Evolutionary conservation across 35 echinoderm and acorn worm genomes (phyloP).

Genomic region (Chiridota heheva): DNA sequence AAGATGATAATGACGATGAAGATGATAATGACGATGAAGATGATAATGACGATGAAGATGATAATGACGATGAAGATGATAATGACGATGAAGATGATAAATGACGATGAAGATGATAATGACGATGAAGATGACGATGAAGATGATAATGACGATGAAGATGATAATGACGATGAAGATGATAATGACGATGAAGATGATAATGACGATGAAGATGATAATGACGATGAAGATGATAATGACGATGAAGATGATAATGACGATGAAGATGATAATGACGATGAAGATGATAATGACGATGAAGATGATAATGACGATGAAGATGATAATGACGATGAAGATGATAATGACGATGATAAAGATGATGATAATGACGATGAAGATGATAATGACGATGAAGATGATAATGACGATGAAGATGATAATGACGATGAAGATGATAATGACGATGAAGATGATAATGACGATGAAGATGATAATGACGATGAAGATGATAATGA

Average conservation of each 20-base stretch:
- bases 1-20: slow-evolving; percentile 1
- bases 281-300: not conserved
- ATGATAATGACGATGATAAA: no score
- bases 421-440: slow-evolving; percentile 1
- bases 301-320: not conserved
- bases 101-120: no score
- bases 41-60: slow-evolving; percentile 1
- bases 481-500: not conserved
- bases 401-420: slow-evolving; percentile 7
- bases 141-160: not conserved
- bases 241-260: not conserved
- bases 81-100: not conserved
- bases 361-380: slow-evolving; percentile 1
- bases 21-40: slow-evolving; percentile 1
- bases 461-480: slow-evolving; percentile 2
- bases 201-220: not conserved
- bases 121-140: not conserved
- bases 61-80: slow-evolving; percentile 1
- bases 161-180: not conserved
- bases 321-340: not conserved
- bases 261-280: not conserved
- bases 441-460: slow-evolving; percentile 1
- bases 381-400: slow-evolving; percentile 5
- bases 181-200: not conserved
- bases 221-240: not conserved